Base-by-base conservation (phyloP, 2,113 vertebrate species). In the Lutjanus erythropterus region DNA sequence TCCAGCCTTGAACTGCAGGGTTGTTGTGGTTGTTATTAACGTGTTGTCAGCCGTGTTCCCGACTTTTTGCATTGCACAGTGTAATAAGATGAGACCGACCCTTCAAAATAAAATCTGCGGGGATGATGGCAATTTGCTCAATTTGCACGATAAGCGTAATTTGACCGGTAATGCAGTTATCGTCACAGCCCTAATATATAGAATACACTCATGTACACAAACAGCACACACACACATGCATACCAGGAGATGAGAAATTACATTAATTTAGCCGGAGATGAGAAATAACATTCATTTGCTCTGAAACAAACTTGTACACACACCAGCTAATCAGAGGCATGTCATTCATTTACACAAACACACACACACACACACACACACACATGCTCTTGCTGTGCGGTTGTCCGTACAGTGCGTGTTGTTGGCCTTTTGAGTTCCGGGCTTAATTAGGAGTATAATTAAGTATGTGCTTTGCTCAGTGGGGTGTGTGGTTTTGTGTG, bases 381-480 rank as follows among this genome's bases (percentile, higher is more conserved):
- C 60, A 33, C 59, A 14, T 27, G 16, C 62, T 21, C 50, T 62
- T 53, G 11, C 25, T 29, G 29, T 58, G 77, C 31, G 9, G 58
- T 76, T 66, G 46, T 62, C 74, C 16, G 10, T 33, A 5, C 35
- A 41, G 53, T 69, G 46, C 9, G 39, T 53, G 78, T 74, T 62
- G 64, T 71, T 81, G 71, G 81, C 72, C 75, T 89, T 88, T 87
- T 69, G 60, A 84, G 78, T 85, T 83, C 67, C 75, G 44, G 80
- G 65, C 80, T 84, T 91, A 94, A 91, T 91, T 91, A 91, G 88
- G 84, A 87, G 78, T 23, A 89, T 91, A 91, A 92, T 91, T 84
- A 90, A 88, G 73, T 81, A 62, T 61, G 75, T 41, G 73, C 68
- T 84, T 77, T 87, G 82, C 86, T 89, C 84, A 80, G 46, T 69